Base-by-base conservation (phyloP, 2,113 vertebrate genomes). In the Ceuthmochares aereus region DNA sequence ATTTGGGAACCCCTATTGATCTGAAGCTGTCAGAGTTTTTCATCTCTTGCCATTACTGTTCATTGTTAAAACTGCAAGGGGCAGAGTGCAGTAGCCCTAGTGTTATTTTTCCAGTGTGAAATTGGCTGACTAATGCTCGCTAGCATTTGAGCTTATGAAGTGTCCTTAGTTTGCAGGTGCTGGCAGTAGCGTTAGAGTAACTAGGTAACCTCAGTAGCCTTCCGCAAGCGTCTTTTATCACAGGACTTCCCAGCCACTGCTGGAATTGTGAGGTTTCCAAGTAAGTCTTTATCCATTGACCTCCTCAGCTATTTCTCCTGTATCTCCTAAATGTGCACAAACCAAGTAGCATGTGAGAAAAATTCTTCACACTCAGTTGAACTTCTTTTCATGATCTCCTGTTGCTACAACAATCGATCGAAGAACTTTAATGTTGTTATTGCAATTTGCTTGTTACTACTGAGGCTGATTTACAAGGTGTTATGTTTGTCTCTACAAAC, bases 141-240 rank as follows among this genome's bases (percentile, higher is more conserved):
- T 55, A 13, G 14, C n/a, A 0, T 77, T 70, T 58, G 68, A 66
- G n/a, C 0, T 87, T 36, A 12, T 9, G 13, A 14, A 26, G 5
- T 26, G 19, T 80, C 32, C 59, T 84, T 47, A 49, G 43, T 62
- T 88, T 80, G 62, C 23, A 76, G 49, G 30, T 80, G 77, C n/a
- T 94, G 64, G 7, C 58, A 21, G 26, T 43, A 21, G 11, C 66
- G 14, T 43, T 30, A 27, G 32, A 59, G 32, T 82, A 77, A 36
- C 55, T 56, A 23, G 52, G 15, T 88, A 56, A 88, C 51, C 8
- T 56, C 26, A 45, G n/a, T 10, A 56, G 40, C 12, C 21, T 68
- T 62, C 73, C 91, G 29, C 34, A 37, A 36, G 30, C 5, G 42
- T 12, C 30, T 91, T 67, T 78, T 82, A 21, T 47, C 10, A 19